Conservation (phyloP, 2,113 vertebrate species). For the Coturnix japonica region DNA sequence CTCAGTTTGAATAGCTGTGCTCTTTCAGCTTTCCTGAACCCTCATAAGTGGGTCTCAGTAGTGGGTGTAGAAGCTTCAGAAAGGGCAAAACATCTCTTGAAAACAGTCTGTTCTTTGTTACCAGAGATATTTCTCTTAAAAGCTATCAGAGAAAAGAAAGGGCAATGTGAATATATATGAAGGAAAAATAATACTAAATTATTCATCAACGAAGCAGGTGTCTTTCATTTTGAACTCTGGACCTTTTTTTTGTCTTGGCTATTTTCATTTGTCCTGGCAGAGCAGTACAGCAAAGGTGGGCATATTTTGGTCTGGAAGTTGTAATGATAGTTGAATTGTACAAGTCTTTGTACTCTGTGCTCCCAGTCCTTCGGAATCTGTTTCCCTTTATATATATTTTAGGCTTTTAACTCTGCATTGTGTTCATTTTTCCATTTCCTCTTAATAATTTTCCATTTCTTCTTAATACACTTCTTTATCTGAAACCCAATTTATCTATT, state of each 20-base stretch:
- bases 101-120: neutral
- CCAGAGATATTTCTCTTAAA: neutral
- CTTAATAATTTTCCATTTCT: slow-evolving; percentile 38
- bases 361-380: neutral
- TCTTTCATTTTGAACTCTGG: neutral
- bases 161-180: neutral
- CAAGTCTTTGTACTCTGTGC: neutral
- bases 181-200: neutral
- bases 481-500: slow-evolving; percentile 35
- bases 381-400: neutral
- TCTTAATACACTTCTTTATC: slow-evolving; percentile 44
- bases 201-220: neutral
- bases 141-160: neutral
- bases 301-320: neutral
- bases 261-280: neutral
- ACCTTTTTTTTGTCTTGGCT: neutral
- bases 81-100: slow-evolving; percentile 24
- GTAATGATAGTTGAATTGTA: neutral
- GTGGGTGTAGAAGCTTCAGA: neutral
- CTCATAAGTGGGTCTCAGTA: neutral
- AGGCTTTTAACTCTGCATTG: neutral
- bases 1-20: slow-evolving; percentile 22
- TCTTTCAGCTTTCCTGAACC: neutral
- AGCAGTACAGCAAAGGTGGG: neutral
- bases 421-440: slow-evolving; percentile 24